Evolutionary conservation across 2,113 vertebrate genomes (phyloP).

Genomic region (Carettochelys insculpta): DNA sequence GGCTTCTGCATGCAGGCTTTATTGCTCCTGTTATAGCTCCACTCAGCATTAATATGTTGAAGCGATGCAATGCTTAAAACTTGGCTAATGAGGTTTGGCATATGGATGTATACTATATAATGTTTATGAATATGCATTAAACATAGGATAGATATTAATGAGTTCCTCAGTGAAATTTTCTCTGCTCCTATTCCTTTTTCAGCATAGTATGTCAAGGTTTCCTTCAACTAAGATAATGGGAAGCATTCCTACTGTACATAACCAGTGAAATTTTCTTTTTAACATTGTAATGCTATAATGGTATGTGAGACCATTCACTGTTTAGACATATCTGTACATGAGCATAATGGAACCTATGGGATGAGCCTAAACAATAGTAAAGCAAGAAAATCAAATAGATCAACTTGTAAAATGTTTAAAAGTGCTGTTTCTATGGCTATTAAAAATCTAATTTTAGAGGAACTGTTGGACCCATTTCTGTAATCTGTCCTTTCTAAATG

Average conservation of each 20-base stretch:
- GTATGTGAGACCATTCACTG: not conserved
- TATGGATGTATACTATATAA: not conserved
- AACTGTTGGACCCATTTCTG: not conserved
- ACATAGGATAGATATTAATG: not conserved
- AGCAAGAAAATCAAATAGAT: not conserved
- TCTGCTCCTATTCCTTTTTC: not conserved
- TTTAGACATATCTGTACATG: not conserved
- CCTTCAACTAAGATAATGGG: not conserved
- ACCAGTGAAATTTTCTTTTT: not conserved
- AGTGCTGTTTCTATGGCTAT: not conserved
- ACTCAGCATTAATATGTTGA: too few species aligned
- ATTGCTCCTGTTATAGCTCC: not conserved
- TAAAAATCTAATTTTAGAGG: not conserved
- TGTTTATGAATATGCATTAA: accelerated
- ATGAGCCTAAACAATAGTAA: not conserved
- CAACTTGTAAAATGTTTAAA: accelerated
- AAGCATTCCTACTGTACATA: accelerated
- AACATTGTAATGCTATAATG: not conserved
- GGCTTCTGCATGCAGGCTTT: not conserved
- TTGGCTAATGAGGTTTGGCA: not conserved
- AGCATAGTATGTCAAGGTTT: not conserved
- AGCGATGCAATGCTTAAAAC: not conserved
- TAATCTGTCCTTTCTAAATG: not conserved
- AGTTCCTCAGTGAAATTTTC: accelerated
- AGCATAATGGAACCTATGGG: not conserved